A percentile compares a stretch with the other conserved stretches of the same genome.
phyloP scores from a whole-genome alignment of 2,888 invertebrate species.

The Mechanitis messenoides region DNA sequence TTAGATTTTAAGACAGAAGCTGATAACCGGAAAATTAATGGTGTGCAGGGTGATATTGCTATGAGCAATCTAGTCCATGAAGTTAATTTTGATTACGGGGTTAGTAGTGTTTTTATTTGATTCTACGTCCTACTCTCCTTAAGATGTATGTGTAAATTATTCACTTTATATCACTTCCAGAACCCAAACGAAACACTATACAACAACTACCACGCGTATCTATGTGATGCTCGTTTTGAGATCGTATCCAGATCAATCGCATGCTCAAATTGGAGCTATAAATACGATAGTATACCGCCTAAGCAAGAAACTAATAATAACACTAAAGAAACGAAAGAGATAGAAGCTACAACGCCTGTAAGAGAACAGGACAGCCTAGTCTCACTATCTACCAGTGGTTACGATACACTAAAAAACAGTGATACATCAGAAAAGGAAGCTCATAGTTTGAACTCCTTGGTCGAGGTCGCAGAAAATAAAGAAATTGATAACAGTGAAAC shows the following conservation, averaged over 20 bases:
- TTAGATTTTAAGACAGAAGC: slow-evolving; percentile 52
- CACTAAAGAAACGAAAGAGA: slow-evolving; percentile 54
- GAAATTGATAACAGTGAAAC: slow-evolving; percentile 36
- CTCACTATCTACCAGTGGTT: slow-evolving; percentile 65
- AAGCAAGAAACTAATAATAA: slow-evolving; percentile 63
- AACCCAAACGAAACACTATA: slow-evolving; percentile 81
- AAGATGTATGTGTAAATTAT: not conserved
- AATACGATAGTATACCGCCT: slow-evolving; percentile 80
- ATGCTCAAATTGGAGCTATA: slow-evolving; percentile 86
- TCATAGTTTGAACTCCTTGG: slow-evolving; percentile 57
- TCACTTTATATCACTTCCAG: slow-evolving; percentile 37
- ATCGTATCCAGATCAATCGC: slow-evolving; percentile 85
- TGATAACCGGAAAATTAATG: slow-evolving; percentile 50
- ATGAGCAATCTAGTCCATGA: slow-evolving; percentile 65
- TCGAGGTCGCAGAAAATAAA: slow-evolving; percentile 39
- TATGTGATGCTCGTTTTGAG: slow-evolving; percentile 88
- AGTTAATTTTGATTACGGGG: slow-evolving; percentile 65
- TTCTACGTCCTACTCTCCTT: not conserved
- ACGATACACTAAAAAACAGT: slow-evolving; percentile 54
- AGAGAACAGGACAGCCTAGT: slow-evolving; percentile 67
- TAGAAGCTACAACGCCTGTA: slow-evolving; percentile 38
- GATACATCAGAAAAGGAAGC: slow-evolving; percentile 57
- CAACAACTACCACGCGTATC: slow-evolving; percentile 89
- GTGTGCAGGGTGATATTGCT: slow-evolving; percentile 59
- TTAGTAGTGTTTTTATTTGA: slow-evolving; percentile 37